Evolutionary conservation across 2,797 vertebrate species (phyloP), one percentile per base, ranked within the genome.

Genomic region (Sebastes kiyomatsui): DNA sequence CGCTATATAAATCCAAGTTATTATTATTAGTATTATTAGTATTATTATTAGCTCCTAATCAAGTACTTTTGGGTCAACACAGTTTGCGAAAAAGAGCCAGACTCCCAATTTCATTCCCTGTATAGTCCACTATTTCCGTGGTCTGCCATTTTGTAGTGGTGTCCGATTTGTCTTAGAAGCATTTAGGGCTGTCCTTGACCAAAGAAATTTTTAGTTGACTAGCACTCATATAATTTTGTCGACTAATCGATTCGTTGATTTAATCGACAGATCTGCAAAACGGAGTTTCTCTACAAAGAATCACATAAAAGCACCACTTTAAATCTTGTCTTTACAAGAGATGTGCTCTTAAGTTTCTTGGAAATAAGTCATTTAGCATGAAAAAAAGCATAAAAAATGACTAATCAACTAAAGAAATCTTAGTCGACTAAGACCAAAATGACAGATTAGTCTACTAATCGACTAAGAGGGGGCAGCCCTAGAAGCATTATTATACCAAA

Each of bases 121-220:
- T 18, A 18, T 14, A 4, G 14, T 33, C 27, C 35, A 55, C 33
- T 80, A 20, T 72, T 75, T 76, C 64, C 65, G n/a, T 7, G 25
- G 72, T 88, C 75, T 88, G 69, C 81, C 87, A 83, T 88, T 89
- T 90, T 89, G 83, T 83, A 35, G 1, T 22, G 42, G 8, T 38
- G 59, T 66, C 65, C 9, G 49, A 69, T 49, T 75, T 71, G 25
- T 71, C 18, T 71, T 18, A 11, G 32, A 77, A 22, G 54, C 65
- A 38, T 72, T 60, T 54, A 52, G 6, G 42, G 16, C 42, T 20
- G 42, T 49, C 42, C 16, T 49, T 7, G 16, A 49, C 42, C 42
- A 0, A 49, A 49, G 42, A 49, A 7, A 1, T 49, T 49, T 49
- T 20, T 49, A 49, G 42, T 49, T 0, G 42, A 49, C 7, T 18